phyloP scores from a whole-genome alignment of 2,113 vertebrate species.

The Protobothrops mucrosquamatus region DNA sequence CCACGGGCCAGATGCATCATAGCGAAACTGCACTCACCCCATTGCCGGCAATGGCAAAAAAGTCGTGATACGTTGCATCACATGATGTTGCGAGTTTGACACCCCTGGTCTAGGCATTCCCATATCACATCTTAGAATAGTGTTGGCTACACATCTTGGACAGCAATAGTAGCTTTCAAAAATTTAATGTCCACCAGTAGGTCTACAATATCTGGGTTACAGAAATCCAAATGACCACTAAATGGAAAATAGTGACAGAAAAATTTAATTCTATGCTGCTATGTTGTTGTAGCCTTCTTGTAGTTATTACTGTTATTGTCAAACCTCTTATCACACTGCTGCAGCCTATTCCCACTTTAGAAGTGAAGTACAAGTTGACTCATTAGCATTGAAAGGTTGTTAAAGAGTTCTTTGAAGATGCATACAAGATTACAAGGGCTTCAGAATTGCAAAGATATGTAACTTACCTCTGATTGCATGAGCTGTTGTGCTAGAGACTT shows the following conservation, averaged over 20 bases:
- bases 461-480: not conserved
- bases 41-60: too few relatives aligned
- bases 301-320: not conserved
- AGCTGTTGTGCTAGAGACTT: not conserved
- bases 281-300: not conserved
- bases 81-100: too few relatives aligned
- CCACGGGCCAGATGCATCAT: too few relatives aligned
- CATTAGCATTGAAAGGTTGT: not conserved
- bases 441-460: not conserved
- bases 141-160: not conserved
- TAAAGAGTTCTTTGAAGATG: not conserved
- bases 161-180: not conserved
- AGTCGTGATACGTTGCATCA: too few relatives aligned
- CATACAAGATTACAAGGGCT: not conserved
- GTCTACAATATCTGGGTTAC: not conserved
- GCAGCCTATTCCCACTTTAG: not conserved
- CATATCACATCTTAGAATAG: not conserved
- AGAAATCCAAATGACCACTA: not conserved
- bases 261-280: not conserved
- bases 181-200: not conserved
- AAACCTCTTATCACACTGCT: not conserved
- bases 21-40: too few relatives aligned
- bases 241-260: not conserved
- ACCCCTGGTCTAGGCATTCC: not conserved
- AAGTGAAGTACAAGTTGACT: not conserved